Evolutionary conservation across 2,888 invertebrate species (phyloP), one percentile per base, ranked within the genome.

Genomic region (Rhorus exstirpatorius): DNA sequence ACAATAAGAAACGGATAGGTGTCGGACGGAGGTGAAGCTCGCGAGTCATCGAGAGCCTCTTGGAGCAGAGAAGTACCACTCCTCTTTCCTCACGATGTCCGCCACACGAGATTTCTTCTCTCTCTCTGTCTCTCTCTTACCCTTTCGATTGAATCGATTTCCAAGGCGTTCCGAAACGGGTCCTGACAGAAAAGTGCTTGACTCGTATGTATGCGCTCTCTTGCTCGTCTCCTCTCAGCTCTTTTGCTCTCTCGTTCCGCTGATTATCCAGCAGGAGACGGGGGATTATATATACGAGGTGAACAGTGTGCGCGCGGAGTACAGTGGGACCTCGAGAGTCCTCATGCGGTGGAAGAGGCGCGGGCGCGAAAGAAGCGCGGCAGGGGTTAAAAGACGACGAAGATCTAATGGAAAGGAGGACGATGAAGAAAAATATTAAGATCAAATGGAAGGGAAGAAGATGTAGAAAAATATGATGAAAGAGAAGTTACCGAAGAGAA

Each of bases 171-270:
- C 46, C 17, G 71, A 21, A 83, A 83, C 82, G 82, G 75, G 82
- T 83, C 82, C 82, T 76, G 71, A 71, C 79, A 79, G 79, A 79
- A 83, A 83, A 83, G 82, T 79, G 79, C 71, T 71, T 35, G 63
- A 76, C 41, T n/a, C n/a, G n/a, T n/a, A n/a, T 55, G 55, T 46
- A 71, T 70, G 63, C 53, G 21, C 38, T 35, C 63, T 35, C 17
- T 38, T 49, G n/a, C 35, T 49, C 63, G 26, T 55, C 26, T 44
- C 49, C 19, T 53, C 58, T 19, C 35, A 38, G 55, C 68, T 38
- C 70, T 38, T 46, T 63, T 14, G n/a, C 38, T 51, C 17, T 31
- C 41, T 24, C 53, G 44, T 53, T 24, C 55, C 63, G 61, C 70
- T 63, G 53, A 38, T 74, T 82, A 72, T 70, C 63, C 75, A 51